Conservation (phyloP, 2,888 invertebrate species). For the Pollenia labialis region DNA sequence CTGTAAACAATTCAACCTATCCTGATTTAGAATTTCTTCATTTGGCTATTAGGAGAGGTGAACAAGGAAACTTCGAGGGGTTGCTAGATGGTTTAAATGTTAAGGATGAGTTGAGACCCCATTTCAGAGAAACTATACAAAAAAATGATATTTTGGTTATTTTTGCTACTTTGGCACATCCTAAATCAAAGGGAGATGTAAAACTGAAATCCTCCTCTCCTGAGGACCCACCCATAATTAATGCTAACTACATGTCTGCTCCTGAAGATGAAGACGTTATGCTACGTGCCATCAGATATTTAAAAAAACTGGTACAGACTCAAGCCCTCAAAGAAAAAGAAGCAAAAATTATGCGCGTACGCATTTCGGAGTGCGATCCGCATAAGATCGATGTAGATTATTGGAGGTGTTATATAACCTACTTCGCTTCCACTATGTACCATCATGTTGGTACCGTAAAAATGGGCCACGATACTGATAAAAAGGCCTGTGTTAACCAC, state of each 20-base stretch:
- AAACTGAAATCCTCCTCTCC: conserved; percentile 86
- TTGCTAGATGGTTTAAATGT: conserved; percentile 67
- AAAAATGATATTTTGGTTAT: conserved; percentile 81
- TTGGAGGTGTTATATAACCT: conserved; percentile 89
- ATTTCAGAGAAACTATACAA: conserved; percentile 63
- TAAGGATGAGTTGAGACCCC: conserved; percentile 63
- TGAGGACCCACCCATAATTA: conserved; percentile 86
- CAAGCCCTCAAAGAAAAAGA: conserved; percentile 82
- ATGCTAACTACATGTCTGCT: conserved; percentile 88
- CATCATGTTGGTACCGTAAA: conserved; percentile 89
- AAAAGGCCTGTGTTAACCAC: conserved; percentile 88
- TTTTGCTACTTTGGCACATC: conserved; percentile 83
- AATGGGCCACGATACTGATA: conserved; percentile 88
- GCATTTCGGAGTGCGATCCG: conserved; percentile 78
- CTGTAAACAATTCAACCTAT: conserved; percentile 81
- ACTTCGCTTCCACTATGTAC: conserved; percentile 88
- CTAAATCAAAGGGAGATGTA: conserved; percentile 85
- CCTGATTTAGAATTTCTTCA: conserved; percentile 86
- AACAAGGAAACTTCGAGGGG: conserved; percentile 56
- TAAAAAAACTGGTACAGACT: conserved; percentile 83
- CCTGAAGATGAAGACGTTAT: conserved; percentile 86
- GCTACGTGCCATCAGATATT: conserved; percentile 84
- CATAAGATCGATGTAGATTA: conserved; percentile 83
- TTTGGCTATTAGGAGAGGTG: conserved; percentile 74
- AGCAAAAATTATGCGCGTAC: conserved; percentile 76